Evolutionary conservation across 2,888 invertebrate species (phyloP).

Genomic region (Sphecodes monilicornis): DNA sequence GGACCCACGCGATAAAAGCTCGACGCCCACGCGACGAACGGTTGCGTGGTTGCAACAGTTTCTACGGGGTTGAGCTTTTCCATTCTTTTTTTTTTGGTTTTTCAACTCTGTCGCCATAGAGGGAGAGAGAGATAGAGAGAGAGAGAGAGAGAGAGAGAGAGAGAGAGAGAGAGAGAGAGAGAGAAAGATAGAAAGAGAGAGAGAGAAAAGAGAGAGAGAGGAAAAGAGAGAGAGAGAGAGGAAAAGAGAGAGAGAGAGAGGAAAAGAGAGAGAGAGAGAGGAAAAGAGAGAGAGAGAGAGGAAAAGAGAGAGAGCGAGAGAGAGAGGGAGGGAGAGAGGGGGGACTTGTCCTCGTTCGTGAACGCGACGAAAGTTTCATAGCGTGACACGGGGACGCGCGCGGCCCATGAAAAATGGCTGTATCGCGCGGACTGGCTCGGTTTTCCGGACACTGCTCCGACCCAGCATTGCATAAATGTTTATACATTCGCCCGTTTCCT

Average conservation of each 20-base stretch:
- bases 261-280: too few species aligned
- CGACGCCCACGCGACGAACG: background rate
- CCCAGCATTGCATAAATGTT: conserved; percentile 67
- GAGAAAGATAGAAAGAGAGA: too few species aligned
- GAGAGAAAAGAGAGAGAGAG: too few species aligned
- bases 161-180: too few species aligned
- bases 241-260: background rate
- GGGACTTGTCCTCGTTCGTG: background rate
- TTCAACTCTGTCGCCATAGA: background rate
- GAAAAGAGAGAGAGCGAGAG: background rate
- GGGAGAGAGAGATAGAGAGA: background rate
- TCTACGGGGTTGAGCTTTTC: background rate
- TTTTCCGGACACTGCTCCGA: conserved; percentile 38
- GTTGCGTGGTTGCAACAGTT: background rate
- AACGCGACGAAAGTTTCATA: conserved; percentile 64
- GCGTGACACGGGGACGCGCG: background rate
- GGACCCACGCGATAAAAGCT: background rate
- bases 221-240: background rate
- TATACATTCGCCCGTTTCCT: conserved; percentile 64
- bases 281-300: too few species aligned
- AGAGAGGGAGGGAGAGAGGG: background rate
- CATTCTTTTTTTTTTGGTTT: background rate
- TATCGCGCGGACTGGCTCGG: conserved; percentile 47
- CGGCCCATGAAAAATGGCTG: conserved; percentile 61
- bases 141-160: background rate